Evolutionary conservation across 2,888 invertebrate genomes (phyloP).

Genomic region (Ornithoptera priamus): DNA sequence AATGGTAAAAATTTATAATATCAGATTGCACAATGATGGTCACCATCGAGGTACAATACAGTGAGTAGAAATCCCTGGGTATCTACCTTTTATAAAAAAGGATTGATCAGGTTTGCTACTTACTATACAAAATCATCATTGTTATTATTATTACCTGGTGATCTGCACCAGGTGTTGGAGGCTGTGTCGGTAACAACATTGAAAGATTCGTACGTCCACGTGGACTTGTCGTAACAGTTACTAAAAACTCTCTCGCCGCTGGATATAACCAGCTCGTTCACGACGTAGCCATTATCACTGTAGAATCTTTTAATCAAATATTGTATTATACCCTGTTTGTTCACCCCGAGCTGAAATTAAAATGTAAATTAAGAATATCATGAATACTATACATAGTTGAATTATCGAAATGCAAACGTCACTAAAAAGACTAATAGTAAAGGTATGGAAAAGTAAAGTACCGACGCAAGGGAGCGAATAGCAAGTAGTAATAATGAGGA

Average conservation of each 20-base stretch:
- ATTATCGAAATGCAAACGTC: not conserved
- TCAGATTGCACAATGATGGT: too few species aligned
- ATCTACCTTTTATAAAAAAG: too few species aligned
- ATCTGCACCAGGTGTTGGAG: constrained; percentile 43
- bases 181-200: constrained; percentile 49
- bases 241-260: constrained; percentile 34
- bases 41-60: too few species aligned
- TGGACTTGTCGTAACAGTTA: constrained; percentile 76
- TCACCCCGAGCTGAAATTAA: constrained; percentile 57
- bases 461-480: not conserved
- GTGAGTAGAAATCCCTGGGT: too few species aligned
- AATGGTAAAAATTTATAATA: too few species aligned
- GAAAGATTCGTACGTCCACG: constrained; percentile 42
- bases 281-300: constrained; percentile 68
- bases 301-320: constrained; percentile 74
- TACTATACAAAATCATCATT: not conserved
- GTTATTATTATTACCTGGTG: constrained; percentile 39
- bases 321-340: constrained; percentile 81
- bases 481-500: not conserved
- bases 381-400: too few species aligned
- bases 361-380: too few species aligned
- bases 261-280: constrained; percentile 68
- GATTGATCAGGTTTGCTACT: not conserved
- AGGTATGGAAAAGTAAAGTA: not conserved
- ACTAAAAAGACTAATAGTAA: not conserved